Evolutionary conservation across 2,797 vertebrate species (phyloP).

Genomic region (Cossypha niveicapilla): DNA sequence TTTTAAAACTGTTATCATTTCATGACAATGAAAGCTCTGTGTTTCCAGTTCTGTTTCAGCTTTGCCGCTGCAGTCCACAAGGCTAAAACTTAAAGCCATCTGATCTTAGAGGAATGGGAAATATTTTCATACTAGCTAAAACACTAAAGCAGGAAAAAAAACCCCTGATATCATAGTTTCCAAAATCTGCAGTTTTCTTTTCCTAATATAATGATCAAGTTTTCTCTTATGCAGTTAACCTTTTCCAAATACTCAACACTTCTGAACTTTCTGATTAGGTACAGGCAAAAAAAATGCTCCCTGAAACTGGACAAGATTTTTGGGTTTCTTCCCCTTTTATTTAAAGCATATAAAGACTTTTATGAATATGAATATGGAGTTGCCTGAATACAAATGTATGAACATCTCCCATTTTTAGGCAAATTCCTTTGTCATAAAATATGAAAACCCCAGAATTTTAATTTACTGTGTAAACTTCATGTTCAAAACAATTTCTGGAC

Average conservation of each 20-base stretch:
- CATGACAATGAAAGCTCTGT: background rate
- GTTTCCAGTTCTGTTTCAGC: background rate
- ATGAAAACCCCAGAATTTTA: background rate
- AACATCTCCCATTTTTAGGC: background rate
- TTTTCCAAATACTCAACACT: background rate
- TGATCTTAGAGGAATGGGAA: constrained; percentile 9
- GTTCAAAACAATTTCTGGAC: background rate
- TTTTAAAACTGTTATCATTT: background rate
- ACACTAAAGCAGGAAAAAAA: background rate
- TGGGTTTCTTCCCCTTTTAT: fast-evolving
- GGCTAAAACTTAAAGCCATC: constrained; percentile 4
- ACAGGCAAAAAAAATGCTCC: background rate
- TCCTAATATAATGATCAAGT: background rate
- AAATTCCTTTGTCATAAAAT: background rate
- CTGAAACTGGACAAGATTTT: background rate
- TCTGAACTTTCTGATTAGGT: background rate
- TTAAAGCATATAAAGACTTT: background rate
- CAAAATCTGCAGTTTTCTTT: constrained; percentile 17
- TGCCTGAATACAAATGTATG: background rate
- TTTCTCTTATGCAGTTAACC: constrained; percentile 18
- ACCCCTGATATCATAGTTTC: background rate
- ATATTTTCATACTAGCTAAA: constrained; percentile 8
- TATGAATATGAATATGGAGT: background rate
- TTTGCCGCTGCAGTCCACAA: background rate
- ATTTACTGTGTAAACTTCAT: background rate